Percentiles rank a stretch among this genome's conserved stretches.
phyloP scores from a whole-genome alignment of 2,797 vertebrate species.

The Alcedo atthis region DNA sequence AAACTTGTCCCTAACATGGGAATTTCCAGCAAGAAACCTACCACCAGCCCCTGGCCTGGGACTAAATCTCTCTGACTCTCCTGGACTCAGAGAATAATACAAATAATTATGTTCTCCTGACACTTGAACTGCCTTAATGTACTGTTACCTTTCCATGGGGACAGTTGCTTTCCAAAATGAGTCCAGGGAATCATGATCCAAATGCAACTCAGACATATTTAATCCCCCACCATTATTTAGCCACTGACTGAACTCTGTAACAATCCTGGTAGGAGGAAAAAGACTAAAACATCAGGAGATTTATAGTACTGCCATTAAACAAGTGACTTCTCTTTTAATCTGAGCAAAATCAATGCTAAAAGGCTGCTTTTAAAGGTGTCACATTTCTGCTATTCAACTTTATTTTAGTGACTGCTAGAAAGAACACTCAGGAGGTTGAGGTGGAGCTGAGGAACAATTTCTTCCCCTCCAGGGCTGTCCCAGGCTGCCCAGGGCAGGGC shows the following conservation, averaged over 20 bases:
- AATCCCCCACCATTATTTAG: background rate
- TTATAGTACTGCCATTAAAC: fast-evolving
- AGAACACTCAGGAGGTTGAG: background rate
- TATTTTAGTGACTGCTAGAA: background rate
- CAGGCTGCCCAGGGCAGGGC: no score
- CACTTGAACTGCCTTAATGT: background rate
- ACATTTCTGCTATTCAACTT: background rate
- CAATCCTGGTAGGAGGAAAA: background rate
- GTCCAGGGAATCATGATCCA: background rate
- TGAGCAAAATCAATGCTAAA: background rate
- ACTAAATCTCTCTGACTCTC: background rate
- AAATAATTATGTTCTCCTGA: background rate
- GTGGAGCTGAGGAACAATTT: no score
- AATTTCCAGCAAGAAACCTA: background rate
- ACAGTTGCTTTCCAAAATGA: background rate
- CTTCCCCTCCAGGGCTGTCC: no score
- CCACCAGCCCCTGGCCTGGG: background rate
- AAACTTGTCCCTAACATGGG: background rate
- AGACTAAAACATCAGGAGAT: background rate
- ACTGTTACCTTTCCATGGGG: background rate
- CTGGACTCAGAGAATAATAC: background rate
- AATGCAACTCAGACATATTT: background rate
- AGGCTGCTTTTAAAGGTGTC: background rate
- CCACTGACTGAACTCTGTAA: background rate
- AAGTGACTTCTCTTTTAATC: background rate